Base-by-base conservation (phyloP, 2,113 vertebrate genomes). In the Esox niger region DNA sequence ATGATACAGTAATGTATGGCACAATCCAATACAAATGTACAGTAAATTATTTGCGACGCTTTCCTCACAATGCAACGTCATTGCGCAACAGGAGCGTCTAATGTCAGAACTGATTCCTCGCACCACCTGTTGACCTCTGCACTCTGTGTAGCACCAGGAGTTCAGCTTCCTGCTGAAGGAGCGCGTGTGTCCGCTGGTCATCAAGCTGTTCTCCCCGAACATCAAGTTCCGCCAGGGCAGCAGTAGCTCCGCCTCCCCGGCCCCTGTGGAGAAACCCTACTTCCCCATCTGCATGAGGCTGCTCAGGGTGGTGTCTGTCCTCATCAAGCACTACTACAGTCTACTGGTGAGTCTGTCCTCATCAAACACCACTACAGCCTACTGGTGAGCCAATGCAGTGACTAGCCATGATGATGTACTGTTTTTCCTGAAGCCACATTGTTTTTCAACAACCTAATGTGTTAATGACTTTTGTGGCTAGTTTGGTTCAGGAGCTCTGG, bases 141-240 rank as follows among this genome's bases (percentile, higher is more conserved):
- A 75, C 52, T 63, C 76, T 66, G 13, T 49, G 70, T 89, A 91
- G 97, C 96, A 99, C 86, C 95, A 97, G 74, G 97, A 99, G 89
- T 99, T 99, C 90, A 98, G 96, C 79, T 99, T 99, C 86, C 92
- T 99, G 65, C 89, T 99, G 78, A 99, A 99, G 88, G 97, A 99
- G 81, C 92, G 97, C 0, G 97, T 99, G 13, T 99, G 97, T 82
- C 97, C 97, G 3, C 95, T 99, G 70, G 97, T 99, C 85, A 99
- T 99, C 87, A 99, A 99, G 86, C 96, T 99, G 55, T 99, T 99
- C 87, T 99, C 97, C 35, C 97, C 97, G 84, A 99, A 99, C 91
- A 99, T 99, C 86, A 99, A 99, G 84, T 99, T 99, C 86, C 92
- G 97, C 17, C 97, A 99, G 91, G 97, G 97, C 75, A 94, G 94